Evolutionary conservation across 2,888 invertebrate species (phyloP), one percentile per base, ranked within the genome.

Genomic region (Lasius fuliginosus): DNA sequence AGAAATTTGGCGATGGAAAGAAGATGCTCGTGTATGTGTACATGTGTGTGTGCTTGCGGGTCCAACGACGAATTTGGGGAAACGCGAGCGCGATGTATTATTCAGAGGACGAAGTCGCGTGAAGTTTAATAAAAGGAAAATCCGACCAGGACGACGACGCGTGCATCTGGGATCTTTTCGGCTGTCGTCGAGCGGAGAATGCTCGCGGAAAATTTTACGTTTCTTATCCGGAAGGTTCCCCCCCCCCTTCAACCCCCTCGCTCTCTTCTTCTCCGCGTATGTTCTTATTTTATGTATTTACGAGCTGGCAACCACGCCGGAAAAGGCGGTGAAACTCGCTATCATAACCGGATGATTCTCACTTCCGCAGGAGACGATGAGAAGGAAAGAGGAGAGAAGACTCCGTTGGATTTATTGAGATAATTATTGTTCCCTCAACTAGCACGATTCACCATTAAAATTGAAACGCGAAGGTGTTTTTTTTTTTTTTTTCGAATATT

Each of bases 111-210:
- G 84, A 60, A 84, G 84, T 83, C 84, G 67, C 82, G 84, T 82
- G 49, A 77, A 82, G 46, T 86, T 85, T 84, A 89, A 89, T 89
- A 89, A 87, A 87, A 85, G 85, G 49, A 81, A 86, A 79, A 86
- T 69, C 46, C 71, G 69, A 18, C 53, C 60, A 58, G 46, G 46
- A 36, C 5, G 65, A 36, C 58, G 79, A 68, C 60, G 42, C 71
- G n/a, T n/a, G 30, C 60, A 82, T 67, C 46, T 68, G 65, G 33
- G 67, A 87, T 85, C 74, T 53, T 49, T 65, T 74, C 23, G 58
- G 23, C 60, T 79, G 77, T 87, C 87, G 74, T 81, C 74, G 56
- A 1, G 62, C 9, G 30, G 74, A 60, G 82, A 82, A 84, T 79
- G 84, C 84, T 82, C 77, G 77, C 69, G 58, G 60, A 67, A 84